Evolutionary conservation across 2,113 vertebrate species (phyloP).

Genomic region (Pachypanchax playfairii): DNA sequence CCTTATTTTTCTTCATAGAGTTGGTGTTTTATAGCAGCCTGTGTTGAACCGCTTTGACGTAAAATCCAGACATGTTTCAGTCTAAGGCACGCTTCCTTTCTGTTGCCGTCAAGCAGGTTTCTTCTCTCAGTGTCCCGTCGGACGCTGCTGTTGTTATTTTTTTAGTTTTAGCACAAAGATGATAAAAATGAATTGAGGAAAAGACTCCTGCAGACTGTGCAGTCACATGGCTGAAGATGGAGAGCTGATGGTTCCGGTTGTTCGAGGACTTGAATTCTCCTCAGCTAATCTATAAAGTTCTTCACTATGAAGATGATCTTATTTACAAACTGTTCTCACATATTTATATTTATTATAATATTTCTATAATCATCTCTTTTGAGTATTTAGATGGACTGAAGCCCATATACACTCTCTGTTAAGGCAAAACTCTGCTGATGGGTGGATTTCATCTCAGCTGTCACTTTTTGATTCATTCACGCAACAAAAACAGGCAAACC

Average conservation of each 20-base stretch:
- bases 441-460: constrained; percentile 66
- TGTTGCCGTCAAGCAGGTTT: constrained; percentile 15
- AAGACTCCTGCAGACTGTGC: constrained; percentile 11
- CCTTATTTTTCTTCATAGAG: constrained; percentile 41
- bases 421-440: constrained; percentile 96
- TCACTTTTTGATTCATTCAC: constrained; percentile 76
- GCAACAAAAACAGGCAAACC: constrained; percentile 81
- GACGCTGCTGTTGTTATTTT: constrained; percentile 30
- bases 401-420: constrained; percentile 91
- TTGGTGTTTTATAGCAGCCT: constrained; percentile 69
- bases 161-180: constrained; percentile 37
- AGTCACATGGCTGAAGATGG: constrained; percentile 7
- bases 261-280: constrained; percentile 63
- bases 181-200: constrained; percentile 31
- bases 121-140: constrained; percentile 17
- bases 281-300: constrained; percentile 81
- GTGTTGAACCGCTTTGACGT: constrained; percentile 31
- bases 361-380: constrained; percentile 65
- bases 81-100: constrained; percentile 81
- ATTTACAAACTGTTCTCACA: constrained; percentile 87
- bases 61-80: constrained; percentile 42
- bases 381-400: constrained; percentile 86
- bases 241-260: constrained; percentile 9
- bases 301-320: constrained; percentile 83
- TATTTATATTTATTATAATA: constrained; percentile 74